Conservation (phyloP, 2,888 invertebrate genomes). For the Chymomyza fuscimana region DNA sequence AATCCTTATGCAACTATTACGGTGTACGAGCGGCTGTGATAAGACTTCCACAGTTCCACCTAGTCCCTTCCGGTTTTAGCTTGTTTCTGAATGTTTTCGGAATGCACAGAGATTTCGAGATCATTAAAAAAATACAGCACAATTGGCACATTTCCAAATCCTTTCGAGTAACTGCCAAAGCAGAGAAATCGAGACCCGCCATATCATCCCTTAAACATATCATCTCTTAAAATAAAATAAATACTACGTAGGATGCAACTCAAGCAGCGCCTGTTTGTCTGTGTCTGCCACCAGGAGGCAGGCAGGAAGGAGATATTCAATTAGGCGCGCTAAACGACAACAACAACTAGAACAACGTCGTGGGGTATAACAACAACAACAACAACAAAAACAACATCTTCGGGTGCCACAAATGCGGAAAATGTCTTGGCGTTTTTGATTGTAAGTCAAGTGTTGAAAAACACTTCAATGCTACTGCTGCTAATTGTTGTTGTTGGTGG, state of each 20-base stretch:
- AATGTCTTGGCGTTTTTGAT: constrained; percentile 3
- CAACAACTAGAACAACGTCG: not conserved
- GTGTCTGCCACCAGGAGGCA: constrained; percentile 3
- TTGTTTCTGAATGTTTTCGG: no score
- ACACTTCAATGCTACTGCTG: not conserved
- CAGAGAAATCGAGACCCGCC: no score
- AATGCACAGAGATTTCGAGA: no score
- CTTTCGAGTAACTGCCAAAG: no score
- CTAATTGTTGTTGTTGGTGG: not conserved
- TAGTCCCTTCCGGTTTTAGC: no score
- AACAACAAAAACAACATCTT: not conserved
- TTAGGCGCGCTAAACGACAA: constrained; percentile 11
- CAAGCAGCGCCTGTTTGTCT: constrained; percentile 28
- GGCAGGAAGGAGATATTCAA: constrained; percentile 6
- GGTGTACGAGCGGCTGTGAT: no score
- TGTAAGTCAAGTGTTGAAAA: constrained; percentile 1
- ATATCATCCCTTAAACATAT: no score
- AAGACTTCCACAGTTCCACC: no score
- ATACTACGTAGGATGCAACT: not conserved
- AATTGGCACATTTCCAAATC: no score
- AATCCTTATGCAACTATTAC: no score
- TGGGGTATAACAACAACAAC: not conserved
- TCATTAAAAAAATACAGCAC: no score
- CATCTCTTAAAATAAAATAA: no score
- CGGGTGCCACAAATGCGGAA: not conserved